A percentile compares a stretch with the other conserved stretches of the same genome.
Conservation (phyloP, 37 sponge, comb jelly and placozoan species). For the Aphrocallistes beatrix region DNA sequence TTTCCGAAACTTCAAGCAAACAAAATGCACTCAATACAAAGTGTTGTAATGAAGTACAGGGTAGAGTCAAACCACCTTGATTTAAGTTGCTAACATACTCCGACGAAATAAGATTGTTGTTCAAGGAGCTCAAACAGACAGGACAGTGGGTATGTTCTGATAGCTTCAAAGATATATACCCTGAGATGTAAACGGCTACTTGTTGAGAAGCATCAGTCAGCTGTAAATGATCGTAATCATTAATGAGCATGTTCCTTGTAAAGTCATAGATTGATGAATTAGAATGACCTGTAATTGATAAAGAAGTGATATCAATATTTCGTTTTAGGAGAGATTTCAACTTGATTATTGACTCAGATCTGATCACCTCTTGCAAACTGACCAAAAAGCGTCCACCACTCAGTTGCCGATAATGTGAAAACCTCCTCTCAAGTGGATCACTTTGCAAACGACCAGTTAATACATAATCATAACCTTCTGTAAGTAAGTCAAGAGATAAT, state of each 20-base stretch:
- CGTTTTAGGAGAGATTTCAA: conserved; percentile 11
- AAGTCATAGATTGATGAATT: background rate
- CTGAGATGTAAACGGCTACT: conserved; percentile 6
- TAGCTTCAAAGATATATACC: background rate
- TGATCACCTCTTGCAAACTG: background rate
- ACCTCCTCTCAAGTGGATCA: conserved; percentile 11
- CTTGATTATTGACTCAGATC: background rate
- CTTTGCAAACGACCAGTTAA: too few species aligned
- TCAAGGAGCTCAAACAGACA: background rate
- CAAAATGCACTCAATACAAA: background rate
- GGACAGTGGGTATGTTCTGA: background rate
- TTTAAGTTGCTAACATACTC: background rate
- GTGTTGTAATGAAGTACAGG: background rate
- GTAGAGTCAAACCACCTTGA: background rate
- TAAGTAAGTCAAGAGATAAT: background rate
- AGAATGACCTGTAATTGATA: background rate
- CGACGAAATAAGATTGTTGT: background rate
- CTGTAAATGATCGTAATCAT: background rate
- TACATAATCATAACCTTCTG: too few species aligned
- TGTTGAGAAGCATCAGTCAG: background rate
- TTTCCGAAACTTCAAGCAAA: background rate
- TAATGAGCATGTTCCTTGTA: background rate
- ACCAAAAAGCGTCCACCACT: background rate
- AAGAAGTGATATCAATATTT: background rate
- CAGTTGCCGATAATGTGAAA: conserved; percentile 7